phyloP scores from a whole-genome alignment of 2,888 invertebrate genomes.

The Drosophila incognita region DNA sequence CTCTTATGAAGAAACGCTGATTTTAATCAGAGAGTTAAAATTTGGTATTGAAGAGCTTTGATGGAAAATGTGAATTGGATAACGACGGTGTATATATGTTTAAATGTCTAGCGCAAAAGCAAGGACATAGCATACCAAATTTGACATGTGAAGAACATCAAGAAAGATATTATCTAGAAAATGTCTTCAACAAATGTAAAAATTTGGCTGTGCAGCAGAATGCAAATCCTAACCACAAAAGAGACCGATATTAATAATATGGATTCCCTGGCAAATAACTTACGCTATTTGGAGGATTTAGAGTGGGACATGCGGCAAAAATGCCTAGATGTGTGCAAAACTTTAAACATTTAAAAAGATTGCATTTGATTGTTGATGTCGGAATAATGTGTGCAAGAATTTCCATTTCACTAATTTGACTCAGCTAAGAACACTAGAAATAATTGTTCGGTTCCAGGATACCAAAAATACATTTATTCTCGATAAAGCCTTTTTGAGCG shows the following conservation, averaged over 20 bases:
- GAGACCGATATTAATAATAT: not conserved
- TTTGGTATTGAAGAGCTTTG: not conserved
- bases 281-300: not conserved
- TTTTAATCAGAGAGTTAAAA: not conserved
- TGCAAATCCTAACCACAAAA: not conserved
- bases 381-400: not conserved
- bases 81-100: not conserved
- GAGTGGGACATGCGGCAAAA: not conserved
- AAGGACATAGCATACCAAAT: rapidly evolving
- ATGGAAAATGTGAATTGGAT: not conserved
- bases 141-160: not conserved
- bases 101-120: too few species aligned
- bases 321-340: not conserved
- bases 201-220: not conserved
- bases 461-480: not conserved
- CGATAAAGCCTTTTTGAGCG: not conserved
- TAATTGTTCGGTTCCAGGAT: too few species aligned
- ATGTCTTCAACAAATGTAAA: not conserved
- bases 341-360: not conserved
- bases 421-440: not conserved
- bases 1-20: rapidly evolving
- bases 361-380: rapidly evolving
- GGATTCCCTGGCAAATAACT: not conserved
- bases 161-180: not conserved
- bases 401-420: not conserved